phyloP scores from a whole-genome alignment of 1,140 invertebrate species.

The Homarus americanus region DNA sequence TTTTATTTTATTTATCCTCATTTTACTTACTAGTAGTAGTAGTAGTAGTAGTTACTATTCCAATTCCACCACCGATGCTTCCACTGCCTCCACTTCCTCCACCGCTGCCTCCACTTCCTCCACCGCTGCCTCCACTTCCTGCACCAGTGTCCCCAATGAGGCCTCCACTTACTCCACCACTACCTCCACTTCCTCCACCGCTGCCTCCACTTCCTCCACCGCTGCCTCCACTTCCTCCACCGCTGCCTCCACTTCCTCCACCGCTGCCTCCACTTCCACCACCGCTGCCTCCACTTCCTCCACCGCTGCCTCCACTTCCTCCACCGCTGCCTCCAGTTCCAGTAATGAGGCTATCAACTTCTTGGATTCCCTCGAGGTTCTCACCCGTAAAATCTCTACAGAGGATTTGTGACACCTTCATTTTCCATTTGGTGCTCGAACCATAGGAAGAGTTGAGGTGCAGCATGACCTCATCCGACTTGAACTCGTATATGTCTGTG shows the following conservation, averaged over 20 bases:
- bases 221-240: slow-evolving; percentile 1
- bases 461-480: not conserved
- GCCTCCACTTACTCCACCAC: not conserved
- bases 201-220: not conserved
- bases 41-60: no score
- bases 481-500: slow-evolving; percentile 35
- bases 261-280: not conserved
- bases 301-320: not conserved
- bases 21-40: not conserved
- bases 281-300: not conserved
- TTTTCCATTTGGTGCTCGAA: slow-evolving; percentile 11
- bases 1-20: no score
- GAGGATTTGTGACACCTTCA: slow-evolving; percentile 25
- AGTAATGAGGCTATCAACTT: not conserved
- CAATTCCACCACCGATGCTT: not conserved
- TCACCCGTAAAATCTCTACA: slow-evolving; percentile 36
- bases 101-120: not conserved
- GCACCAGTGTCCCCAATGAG: not conserved
- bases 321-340: not conserved
- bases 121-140: not conserved
- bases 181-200: not conserved
- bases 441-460: slow-evolving; percentile 9
- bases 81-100: not conserved
- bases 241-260: no score
- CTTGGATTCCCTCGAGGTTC: not conserved